A percentile compares a stretch with the other conserved stretches of the same genome.
Evolutionary conservation across 2,888 invertebrate genomes (phyloP).

Genomic region (Pemphredon lugubris): DNA sequence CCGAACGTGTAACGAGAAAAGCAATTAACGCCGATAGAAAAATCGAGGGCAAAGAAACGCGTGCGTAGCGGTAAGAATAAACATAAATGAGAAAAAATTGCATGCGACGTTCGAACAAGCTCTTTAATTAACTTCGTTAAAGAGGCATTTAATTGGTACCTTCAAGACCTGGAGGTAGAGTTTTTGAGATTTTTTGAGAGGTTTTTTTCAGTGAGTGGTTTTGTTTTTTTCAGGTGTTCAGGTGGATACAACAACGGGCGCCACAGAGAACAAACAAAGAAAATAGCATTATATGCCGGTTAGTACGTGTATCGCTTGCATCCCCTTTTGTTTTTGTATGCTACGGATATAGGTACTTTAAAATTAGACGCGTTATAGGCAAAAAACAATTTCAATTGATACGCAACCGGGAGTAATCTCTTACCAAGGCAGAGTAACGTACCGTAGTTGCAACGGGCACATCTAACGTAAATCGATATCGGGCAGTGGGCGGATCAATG

Average conservation of each 20-base stretch:
- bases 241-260: conserved; percentile 80
- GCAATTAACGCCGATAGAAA: too few species aligned
- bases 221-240: conserved; percentile 78
- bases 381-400: conserved; percentile 45
- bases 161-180: conserved; percentile 81
- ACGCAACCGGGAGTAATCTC: conserved; percentile 7
- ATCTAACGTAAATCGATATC: too few species aligned
- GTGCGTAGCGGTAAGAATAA: neutral
- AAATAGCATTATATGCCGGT: conserved; percentile 79
- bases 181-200: conserved; percentile 79
- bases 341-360: conserved; percentile 50
- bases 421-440: conserved; percentile 7
- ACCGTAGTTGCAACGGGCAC: too few species aligned
- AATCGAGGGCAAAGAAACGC: conserved; percentile 8
- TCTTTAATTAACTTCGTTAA: conserved; percentile 74
- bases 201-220: conserved; percentile 79
- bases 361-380: conserved; percentile 53
- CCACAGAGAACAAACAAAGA: conserved; percentile 81
- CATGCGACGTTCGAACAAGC: conserved; percentile 77
- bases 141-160: conserved; percentile 80
- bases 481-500: too few species aligned
- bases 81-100: conserved; percentile 51
- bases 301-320: conserved; percentile 73
- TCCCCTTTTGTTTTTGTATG: conserved; percentile 35
- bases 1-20: too few species aligned